Percentiles rank a stretch among this genome's conserved stretches.
phyloP scores from a whole-genome alignment of 2,888 invertebrate species.

The Zaprionus lineosus region DNA sequence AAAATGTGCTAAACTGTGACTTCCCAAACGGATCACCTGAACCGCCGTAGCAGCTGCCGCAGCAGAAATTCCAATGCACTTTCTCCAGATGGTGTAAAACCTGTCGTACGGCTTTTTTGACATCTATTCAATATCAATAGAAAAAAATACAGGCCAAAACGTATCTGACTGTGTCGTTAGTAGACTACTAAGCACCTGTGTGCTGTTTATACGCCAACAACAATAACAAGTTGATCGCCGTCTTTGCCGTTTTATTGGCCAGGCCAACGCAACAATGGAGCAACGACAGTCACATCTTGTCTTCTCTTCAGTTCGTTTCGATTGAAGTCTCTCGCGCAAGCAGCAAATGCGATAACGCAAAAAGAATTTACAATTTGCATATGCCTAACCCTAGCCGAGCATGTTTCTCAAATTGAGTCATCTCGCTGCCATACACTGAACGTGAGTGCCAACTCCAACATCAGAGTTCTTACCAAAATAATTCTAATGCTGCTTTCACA shows the following conservation, averaged over 20 bases:
- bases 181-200: conserved; percentile 65
- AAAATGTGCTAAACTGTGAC: conserved; percentile 13
- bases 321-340: conserved; percentile 10
- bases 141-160: conserved; percentile 66
- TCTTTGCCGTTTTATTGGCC: conserved; percentile 61
- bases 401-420: conserved; percentile 64
- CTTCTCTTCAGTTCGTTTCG: conserved; percentile 60
- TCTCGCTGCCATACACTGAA: conserved; percentile 39
- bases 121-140: conserved; percentile 73
- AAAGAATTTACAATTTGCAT: conserved; percentile 61
- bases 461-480: background rate
- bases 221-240: conserved; percentile 55
- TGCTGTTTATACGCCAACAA: conserved; percentile 25
- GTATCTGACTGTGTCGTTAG: conserved; percentile 34
- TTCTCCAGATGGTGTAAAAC: conserved; percentile 59
- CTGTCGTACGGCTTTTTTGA: conserved; percentile 65
- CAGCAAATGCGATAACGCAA: conserved; percentile 19
- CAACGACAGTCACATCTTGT: conserved; percentile 64
- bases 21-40: background rate
- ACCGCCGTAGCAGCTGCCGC: conserved; percentile 12
- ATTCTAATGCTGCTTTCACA: conserved; percentile 27
- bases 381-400: conserved; percentile 56
- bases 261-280: conserved; percentile 33
- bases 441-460: conserved; percentile 47
- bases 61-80: conserved; percentile 67